phyloP scores from a whole-genome alignment of 1,140 invertebrate genomes.

The Phortica variegata region DNA sequence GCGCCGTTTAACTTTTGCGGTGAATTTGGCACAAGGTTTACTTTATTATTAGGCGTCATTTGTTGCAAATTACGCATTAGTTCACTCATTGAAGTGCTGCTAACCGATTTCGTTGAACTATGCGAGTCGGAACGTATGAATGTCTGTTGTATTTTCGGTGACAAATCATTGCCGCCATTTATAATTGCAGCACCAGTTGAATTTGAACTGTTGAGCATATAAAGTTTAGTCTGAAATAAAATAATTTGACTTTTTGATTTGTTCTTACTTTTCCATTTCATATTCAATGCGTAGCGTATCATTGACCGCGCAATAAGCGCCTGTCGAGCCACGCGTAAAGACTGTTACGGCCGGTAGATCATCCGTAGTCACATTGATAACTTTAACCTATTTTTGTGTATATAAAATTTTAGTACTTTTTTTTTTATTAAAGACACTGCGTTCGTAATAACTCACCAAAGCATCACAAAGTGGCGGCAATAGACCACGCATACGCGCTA shows the following conservation, averaged over 20 bases:
- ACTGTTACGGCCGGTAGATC: constrained; percentile 37
- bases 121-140: constrained; percentile 30
- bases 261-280: constrained; percentile 39
- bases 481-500: constrained; percentile 33
- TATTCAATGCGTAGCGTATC: constrained; percentile 45
- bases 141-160: too few relatives aligned
- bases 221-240: constrained; percentile 13
- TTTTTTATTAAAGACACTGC: too few relatives aligned
- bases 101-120: constrained; percentile 36
- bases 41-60: constrained; percentile 5
- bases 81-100: too few relatives aligned
- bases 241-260: constrained; percentile 5
- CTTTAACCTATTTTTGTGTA: constrained; percentile 44
- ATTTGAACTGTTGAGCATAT: constrained; percentile 6
- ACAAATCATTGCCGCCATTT: background rate
- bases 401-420: too few relatives aligned
- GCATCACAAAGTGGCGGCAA: constrained; percentile 37
- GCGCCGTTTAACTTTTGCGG: constrained; percentile 21
- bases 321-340: constrained; percentile 31
- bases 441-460: constrained; percentile 31
- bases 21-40: constrained; percentile 25
- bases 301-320: constrained; percentile 38
- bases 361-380: constrained; percentile 22
- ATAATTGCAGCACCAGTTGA: constrained; percentile 29
- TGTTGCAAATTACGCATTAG: too few relatives aligned